Base-by-base conservation (phyloP, 2,797 vertebrate species). In the Circus cinereus region DNA sequence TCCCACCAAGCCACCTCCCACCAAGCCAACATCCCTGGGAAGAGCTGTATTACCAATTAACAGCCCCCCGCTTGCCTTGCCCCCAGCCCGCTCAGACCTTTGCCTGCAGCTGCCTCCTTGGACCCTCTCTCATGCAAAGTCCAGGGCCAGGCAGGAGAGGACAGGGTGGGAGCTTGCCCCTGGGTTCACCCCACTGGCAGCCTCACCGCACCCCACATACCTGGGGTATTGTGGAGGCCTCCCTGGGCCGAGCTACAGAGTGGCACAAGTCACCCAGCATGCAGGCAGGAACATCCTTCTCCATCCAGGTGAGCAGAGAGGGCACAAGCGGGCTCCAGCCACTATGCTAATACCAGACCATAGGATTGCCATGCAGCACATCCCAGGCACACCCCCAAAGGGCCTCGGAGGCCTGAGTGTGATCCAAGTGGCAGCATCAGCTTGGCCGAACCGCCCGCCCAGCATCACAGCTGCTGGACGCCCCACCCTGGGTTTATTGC, bases 251-350 rank as follows among this genome's bases (percentile, higher is more conserved):
- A 50, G 29, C 10, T 8, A 14, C 1, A 0, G 77, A 81, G 36
- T 5, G 1, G 47, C 50, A n/a, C 1, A 1, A 36, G 17, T 36
- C 36, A 51, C 10, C 6, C 32, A 19, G n/a, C 0, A 0, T 3
- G 14, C 47, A 47, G 60, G 48, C 45, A 45, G 53, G 9, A 79
- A 38, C 30, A 50, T 21, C 34, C n/a, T 13, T 2, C 45, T 77
- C 48, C 69, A 59, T 10, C 27, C 36, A n/a, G 9, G 8, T 18
- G 4, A 88, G 47, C 73, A 59, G 38, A 3, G 1, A 70, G 29
- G 26, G 32, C 38, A 56, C 6, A 59, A 38, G 13, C 4, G 15
- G 23, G 38, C 47, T 76, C 59, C 22, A 53, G 45, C 20, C 38
- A 20, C 32, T 16, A 14, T 6, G 17, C 38, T 59, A 43, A 69